Percentiles rank a stretch among this genome's conserved stretches.
phyloP scores from a whole-genome alignment of 2,888 invertebrate species.

The Epirrita christyi region DNA sequence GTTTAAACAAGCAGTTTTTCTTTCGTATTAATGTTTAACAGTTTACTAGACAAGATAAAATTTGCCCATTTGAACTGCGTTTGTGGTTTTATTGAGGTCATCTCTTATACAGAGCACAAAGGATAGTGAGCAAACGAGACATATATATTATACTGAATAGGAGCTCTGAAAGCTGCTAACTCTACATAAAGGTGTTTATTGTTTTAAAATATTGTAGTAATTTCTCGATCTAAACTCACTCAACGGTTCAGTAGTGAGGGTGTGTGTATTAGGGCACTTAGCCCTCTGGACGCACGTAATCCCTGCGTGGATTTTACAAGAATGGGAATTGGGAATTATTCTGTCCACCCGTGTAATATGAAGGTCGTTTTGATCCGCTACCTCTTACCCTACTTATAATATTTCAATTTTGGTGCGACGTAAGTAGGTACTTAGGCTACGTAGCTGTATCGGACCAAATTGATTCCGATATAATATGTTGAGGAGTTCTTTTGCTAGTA shows the following conservation, averaged over 20 bases:
- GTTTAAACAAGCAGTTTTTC: no score
- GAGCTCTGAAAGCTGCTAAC: no score
- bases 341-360: conserved; percentile 42
- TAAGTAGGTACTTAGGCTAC: neutral
- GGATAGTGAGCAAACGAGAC: no score
- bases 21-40: no score
- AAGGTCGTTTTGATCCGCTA: conserved; percentile 35
- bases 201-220: no score
- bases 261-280: conserved; percentile 43
- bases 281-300: conserved; percentile 47
- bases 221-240: conserved; percentile 12
- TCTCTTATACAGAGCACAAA: no score
- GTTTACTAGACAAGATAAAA: no score
- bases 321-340: conserved; percentile 42
- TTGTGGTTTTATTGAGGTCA: no score
- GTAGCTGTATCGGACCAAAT: conserved; percentile 6
- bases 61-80: no score
- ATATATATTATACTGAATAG: no score
- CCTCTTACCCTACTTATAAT: conserved; percentile 24
- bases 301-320: conserved; percentile 47
- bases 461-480: conserved; percentile 27
- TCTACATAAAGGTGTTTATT: no score
- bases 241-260: conserved; percentile 31
- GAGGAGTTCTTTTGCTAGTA: neutral
- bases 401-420: conserved; percentile 21